These are phyloP conservation scores for Drosophila ficusphila DNA, from an alignment of 1,140 invertebrate species.

Conservation along the genomic window DNA sequence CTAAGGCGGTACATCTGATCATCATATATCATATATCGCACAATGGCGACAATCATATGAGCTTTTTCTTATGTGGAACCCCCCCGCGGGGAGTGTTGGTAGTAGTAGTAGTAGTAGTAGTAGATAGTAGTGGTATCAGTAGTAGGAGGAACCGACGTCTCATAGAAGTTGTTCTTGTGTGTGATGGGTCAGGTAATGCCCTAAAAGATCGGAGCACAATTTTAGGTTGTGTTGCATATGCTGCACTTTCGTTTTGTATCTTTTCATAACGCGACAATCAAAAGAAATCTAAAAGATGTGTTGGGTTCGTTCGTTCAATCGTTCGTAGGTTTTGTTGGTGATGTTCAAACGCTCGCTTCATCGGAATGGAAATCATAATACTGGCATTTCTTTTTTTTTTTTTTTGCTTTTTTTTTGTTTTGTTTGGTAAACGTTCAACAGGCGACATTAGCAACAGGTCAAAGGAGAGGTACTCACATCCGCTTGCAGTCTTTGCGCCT, in stretches of 20 bases:
- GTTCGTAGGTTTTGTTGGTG: neutral
- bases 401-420: neutral
- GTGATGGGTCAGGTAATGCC: slow-evolving; percentile 65
- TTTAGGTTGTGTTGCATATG: slow-evolving; percentile 40
- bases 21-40: slow-evolving; percentile 41
- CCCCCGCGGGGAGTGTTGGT: slow-evolving; percentile 25
- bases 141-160: slow-evolving; percentile 47
- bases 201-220: slow-evolving; percentile 80
- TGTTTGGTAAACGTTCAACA: slow-evolving; percentile 41
- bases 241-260: slow-evolving; percentile 9
- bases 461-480: slow-evolving; percentile 85
- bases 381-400: slow-evolving; percentile 7
- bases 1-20: slow-evolving; percentile 66
- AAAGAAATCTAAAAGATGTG: neutral
- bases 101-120: slow-evolving; percentile 30
- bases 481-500: slow-evolving; percentile 90
- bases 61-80: slow-evolving; percentile 21
- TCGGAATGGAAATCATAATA: slow-evolving; percentile 27
- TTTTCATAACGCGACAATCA: slow-evolving; percentile 2
- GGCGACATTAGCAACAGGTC: slow-evolving; percentile 39
- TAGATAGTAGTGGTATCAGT: slow-evolving; percentile 25
- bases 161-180: slow-evolving; percentile 45
- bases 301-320: slow-evolving; percentile 5
- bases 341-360: slow-evolving; percentile 10
- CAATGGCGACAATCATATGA: slow-evolving; percentile 19